These are phyloP conservation scores for Nibea albiflora DNA, from an alignment of 2,113 vertebrate species.

Conservation along the genomic window DNA sequence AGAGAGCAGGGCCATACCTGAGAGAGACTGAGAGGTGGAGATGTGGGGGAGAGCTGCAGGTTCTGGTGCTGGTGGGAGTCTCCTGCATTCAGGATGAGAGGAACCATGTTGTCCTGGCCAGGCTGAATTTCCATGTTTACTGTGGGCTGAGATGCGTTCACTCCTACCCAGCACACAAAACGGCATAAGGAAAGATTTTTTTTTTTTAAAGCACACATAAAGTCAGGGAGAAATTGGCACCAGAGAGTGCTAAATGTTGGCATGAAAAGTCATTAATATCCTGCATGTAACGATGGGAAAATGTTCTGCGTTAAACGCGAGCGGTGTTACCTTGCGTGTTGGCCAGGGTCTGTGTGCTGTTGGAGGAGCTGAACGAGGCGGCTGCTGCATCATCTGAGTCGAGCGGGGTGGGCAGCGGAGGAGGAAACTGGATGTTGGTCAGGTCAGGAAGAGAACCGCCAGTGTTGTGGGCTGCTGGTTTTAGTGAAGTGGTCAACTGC, in stretches of 20 bases:
- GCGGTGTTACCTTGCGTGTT: conserved; percentile 81
- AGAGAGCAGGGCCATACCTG: conserved; percentile 82
- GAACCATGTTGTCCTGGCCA: conserved; percentile 83
- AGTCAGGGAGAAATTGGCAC: conserved; percentile 21
- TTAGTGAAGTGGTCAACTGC: conserved; percentile 87
- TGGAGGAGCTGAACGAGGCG: conserved; percentile 86
- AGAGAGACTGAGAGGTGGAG: conserved; percentile 89
- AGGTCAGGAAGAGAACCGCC: conserved; percentile 97
- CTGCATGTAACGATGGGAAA: not conserved
- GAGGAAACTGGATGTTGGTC: conserved; percentile 97
- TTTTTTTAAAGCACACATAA: conserved; percentile 35
- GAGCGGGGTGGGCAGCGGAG: conserved; percentile 93
- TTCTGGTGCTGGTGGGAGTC: conserved; percentile 85
- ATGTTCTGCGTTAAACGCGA: not conserved
- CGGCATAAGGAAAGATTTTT: conserved; percentile 20
- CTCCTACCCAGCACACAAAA: conserved; percentile 80
- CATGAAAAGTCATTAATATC: not conserved
- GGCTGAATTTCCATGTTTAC: conserved; percentile 84
- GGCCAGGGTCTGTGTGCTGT: conserved; percentile 86
- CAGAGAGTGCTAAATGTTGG: not conserved
- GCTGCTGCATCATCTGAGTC: conserved; percentile 90
- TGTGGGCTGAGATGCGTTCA: conserved; percentile 83
- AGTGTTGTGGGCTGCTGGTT: conserved; percentile 91
- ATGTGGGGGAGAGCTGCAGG: conserved; percentile 88
- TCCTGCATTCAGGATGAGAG: conserved; percentile 87